Conservation (phyloP, 2,888 invertebrate genomes). For the Cephus pulcher region DNA sequence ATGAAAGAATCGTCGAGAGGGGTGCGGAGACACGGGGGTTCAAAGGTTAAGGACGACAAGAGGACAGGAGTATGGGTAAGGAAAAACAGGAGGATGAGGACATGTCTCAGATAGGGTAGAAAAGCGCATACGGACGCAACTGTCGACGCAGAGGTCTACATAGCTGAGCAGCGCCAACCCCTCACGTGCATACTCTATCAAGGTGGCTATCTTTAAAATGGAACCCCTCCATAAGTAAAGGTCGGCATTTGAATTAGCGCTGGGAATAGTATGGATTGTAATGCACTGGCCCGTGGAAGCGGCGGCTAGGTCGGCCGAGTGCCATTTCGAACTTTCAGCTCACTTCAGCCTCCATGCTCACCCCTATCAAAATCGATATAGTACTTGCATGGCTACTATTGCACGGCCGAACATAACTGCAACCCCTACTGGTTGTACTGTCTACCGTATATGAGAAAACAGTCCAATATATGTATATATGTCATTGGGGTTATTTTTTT, state of each 20-base stretch:
- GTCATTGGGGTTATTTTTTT: not conserved
- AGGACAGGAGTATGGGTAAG: not conserved
- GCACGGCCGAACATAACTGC: not conserved
- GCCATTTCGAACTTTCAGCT: not conserved
- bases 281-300: not conserved
- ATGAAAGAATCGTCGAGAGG: not conserved
- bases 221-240: not conserved
- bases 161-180: not conserved
- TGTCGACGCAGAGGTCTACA: not conserved
- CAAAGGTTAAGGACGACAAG: not conserved
- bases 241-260: not conserved
- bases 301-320: not conserved
- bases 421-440: not conserved
- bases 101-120: not conserved
- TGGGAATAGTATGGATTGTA: not conserved
- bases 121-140: not conserved
- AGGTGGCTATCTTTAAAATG: not conserved
- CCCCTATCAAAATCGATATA: not conserved
- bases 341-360: not conserved
- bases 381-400: not conserved
- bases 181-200: not conserved
- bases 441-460: not conserved
- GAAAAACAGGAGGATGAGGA: not conserved
- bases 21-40: not conserved
- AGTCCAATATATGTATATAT: not conserved